Conservation (phyloP, 1,140 invertebrate genomes). For the Drosophila biarmipes region DNA sequence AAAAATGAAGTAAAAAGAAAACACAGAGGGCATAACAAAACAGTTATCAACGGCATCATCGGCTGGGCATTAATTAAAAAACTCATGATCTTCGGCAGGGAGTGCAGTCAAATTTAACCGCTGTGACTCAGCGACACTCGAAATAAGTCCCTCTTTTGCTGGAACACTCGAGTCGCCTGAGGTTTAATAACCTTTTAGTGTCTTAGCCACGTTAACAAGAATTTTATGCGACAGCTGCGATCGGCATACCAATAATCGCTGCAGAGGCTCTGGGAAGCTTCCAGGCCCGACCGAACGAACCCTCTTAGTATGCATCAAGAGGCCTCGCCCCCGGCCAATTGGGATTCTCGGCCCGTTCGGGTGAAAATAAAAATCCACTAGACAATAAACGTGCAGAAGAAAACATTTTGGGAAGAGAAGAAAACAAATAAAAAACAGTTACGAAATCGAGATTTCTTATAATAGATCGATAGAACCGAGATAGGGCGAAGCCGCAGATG, state of each 20-base stretch:
- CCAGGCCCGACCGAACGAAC: constrained; percentile 7
- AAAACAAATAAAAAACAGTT: constrained; percentile 55
- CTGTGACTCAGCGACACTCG: constrained; percentile 52
- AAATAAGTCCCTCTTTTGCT: constrained; percentile 33
- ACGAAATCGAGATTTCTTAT: constrained; percentile 71
- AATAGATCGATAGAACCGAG: constrained; percentile 28
- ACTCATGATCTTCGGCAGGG: constrained; percentile 41
- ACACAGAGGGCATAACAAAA: constrained; percentile 19
- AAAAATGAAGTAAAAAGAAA: constrained; percentile 31
- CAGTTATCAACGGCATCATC: constrained; percentile 59
- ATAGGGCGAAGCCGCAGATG: constrained; percentile 16
- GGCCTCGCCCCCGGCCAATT: constrained; percentile 35
- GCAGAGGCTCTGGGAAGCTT: constrained; percentile 30
- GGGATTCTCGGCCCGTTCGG: constrained; percentile 57
- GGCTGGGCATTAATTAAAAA: constrained; percentile 71
- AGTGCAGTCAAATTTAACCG: constrained; percentile 28
- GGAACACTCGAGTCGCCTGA: constrained; percentile 49
- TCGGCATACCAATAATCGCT: constrained; percentile 32
- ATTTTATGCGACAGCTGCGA: constrained; percentile 64
- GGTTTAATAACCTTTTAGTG: constrained; percentile 76
- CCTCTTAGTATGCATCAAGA: constrained; percentile 58
- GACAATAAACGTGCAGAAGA: constrained; percentile 42
- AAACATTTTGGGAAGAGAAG: constrained; percentile 3
- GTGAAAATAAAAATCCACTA: constrained; percentile 77
- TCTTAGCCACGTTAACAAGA: constrained; percentile 79